Base-by-base conservation (phyloP, 2,888 invertebrate species). In the Chymomyza procnemis region DNA sequence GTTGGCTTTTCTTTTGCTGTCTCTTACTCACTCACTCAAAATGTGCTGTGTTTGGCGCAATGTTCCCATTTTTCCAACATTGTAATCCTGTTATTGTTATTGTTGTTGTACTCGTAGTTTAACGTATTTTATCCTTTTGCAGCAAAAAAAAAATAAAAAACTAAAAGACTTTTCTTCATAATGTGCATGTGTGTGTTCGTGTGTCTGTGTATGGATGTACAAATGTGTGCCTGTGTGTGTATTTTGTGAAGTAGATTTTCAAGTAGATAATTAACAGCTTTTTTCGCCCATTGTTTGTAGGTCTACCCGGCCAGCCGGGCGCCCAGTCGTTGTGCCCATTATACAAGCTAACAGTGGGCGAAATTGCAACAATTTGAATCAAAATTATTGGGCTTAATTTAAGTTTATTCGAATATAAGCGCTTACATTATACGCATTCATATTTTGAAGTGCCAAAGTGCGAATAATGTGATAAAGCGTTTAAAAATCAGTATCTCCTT, bases 201-300 rank as follows among this genome's bases (percentile, higher is more conserved):
- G n/a, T 9, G 47, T 47, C 12, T 64, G 22, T 5, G 34, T 50
- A 48, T 16, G 16, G 61, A 46, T 48, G 19, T 63, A 8, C 8
- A 19, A n/a, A 12, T 55, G 41, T 34, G 46, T 52, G 18, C 6
- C 54, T 52, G 30, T 46, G 56, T 59, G 19, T 34, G 50, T 41
- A 14, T 61, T 41, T 41, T 59, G 52, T 61, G 50, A 52, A 54
- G 55, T 64, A 54, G 46, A 58, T 30, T 58, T 46, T 22, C 56
- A 56, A 46, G 55, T 63, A 58, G 63, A 63, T 69, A 60, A 63
- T 69, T 66, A 63, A 50, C 63, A 50, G 21, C 55, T 41, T 63
- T 61, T 50, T 63, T 66, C 9, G 16, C 59, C 59, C 21, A 61
- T 58, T 66, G 69, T 62, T 48, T 59, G 18, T 8, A 41, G 60